Evolutionary conservation across 2,888 invertebrate genomes (phyloP).

Genomic region (Sphecodes monilicornis): DNA sequence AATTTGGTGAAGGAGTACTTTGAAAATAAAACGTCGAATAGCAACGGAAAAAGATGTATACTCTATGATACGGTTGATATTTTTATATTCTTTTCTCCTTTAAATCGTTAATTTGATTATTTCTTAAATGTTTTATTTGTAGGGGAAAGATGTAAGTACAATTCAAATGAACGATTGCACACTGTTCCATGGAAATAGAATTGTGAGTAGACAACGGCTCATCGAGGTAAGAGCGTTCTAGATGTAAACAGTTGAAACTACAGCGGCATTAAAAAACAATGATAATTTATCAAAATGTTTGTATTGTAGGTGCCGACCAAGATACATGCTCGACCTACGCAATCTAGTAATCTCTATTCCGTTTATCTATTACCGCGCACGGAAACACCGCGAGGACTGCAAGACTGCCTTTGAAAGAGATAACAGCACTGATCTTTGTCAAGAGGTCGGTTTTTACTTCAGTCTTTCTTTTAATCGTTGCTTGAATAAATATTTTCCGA

Average conservation of each 20-base stretch:
- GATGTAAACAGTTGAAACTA: background rate
- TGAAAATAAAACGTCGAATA: background rate
- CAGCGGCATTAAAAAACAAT: slow-evolving; percentile 3
- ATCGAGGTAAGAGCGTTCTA: slow-evolving; percentile 69
- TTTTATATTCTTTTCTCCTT: background rate
- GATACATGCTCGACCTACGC: slow-evolving; percentile 77
- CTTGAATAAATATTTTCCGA: slow-evolving; percentile 25
- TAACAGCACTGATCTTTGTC: slow-evolving; percentile 23
- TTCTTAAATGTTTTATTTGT: slow-evolving; percentile 17
- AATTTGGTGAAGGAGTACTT: slow-evolving; percentile 14
- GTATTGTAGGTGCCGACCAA: slow-evolving; percentile 76
- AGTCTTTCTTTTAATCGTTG: slow-evolving; percentile 21
- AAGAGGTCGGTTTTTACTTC: slow-evolving; percentile 22
- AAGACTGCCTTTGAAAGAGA: slow-evolving; percentile 75
- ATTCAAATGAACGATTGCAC: slow-evolving; percentile 44
- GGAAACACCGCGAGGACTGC: slow-evolving; percentile 76
- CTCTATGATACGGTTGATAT: slow-evolving; percentile 34
- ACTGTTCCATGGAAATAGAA: slow-evolving; percentile 77
- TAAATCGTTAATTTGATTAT: background rate
- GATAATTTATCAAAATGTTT: slow-evolving; percentile 36
- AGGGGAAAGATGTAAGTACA: slow-evolving; percentile 29
- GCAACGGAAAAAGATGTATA: background rate
- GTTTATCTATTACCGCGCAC: slow-evolving; percentile 72
- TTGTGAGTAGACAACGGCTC: slow-evolving; percentile 77
- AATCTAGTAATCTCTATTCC: slow-evolving; percentile 72